These are phyloP conservation scores for Tetrao urogallus DNA, from an alignment of 2,113 vertebrate genomes.

Conservation along the genomic window DNA sequence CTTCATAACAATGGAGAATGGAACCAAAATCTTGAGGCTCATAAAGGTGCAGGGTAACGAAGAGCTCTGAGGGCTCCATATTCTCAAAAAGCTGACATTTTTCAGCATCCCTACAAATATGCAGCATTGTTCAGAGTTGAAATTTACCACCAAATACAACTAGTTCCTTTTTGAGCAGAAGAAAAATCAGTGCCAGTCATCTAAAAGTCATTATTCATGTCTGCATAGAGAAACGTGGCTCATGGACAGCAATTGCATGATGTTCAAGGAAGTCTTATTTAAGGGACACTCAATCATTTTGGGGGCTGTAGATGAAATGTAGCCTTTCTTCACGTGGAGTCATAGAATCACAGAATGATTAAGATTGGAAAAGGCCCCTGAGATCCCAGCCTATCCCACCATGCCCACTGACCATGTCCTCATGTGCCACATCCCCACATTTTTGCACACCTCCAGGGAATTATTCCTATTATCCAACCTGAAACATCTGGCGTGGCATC, in stretches of 20 bases:
- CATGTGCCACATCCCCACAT: too few species aligned
- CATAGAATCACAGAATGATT: too few species aligned
- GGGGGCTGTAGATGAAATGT: neutral
- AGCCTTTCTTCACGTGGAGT: neutral
- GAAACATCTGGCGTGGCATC: neutral
- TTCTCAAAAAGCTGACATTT: neutral
- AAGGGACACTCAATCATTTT: too few species aligned
- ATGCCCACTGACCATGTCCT: too few species aligned
- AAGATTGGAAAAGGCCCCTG: too few species aligned
- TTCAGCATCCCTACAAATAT: neutral
- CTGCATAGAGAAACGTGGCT: neutral
- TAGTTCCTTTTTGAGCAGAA: neutral
- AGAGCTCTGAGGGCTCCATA: fast-evolving
- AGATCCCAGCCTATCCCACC: too few species aligned
- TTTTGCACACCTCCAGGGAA: too few species aligned
- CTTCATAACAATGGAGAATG: neutral
- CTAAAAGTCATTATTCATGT: fast-evolving
- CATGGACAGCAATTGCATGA: neutral
- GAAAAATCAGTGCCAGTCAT: neutral
- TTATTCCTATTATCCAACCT: too few species aligned
- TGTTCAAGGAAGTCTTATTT: neutral
- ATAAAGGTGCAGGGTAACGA: too few species aligned
- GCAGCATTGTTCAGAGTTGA: fast-evolving
- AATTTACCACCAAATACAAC: neutral
- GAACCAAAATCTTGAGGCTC: neutral